Conservation (phyloP, 2,888 invertebrate species). For the Silvanus unidentatus region DNA sequence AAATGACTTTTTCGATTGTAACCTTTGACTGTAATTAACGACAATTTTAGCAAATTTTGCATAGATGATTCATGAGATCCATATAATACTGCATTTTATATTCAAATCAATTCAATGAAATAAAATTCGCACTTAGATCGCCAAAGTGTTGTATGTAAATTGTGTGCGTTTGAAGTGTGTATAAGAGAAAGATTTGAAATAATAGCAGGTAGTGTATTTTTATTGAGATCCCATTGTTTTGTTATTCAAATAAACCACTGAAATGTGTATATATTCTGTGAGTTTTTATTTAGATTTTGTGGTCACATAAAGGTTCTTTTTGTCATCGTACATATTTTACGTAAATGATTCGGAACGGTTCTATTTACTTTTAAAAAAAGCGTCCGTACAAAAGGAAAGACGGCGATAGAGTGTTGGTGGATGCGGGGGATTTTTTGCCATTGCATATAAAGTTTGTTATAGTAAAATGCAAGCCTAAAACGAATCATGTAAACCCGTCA, state of each 20-base stretch:
- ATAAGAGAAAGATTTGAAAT: constrained; percentile 15
- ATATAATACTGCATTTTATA: too few relatives aligned
- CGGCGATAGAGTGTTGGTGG: not conserved
- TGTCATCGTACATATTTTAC: constrained; percentile 4
- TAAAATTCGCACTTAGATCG: too few relatives aligned
- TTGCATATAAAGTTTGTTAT: too few relatives aligned
- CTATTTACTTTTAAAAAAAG: not conserved
- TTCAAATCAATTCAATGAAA: too few relatives aligned
- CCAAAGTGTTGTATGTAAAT: too few relatives aligned
- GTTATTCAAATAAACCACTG: constrained; percentile 32
- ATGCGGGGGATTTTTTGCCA: too few relatives aligned
- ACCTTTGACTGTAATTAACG: too few relatives aligned
- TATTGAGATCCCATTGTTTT: constrained; percentile 32
- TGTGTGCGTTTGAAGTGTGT: too few relatives aligned
- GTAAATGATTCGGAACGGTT: constrained; percentile 10
- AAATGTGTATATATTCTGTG: constrained; percentile 33
- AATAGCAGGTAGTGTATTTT: constrained; percentile 30
- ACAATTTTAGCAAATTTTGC: too few relatives aligned
- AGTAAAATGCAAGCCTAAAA: not conserved
- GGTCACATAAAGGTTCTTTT: constrained; percentile 1
- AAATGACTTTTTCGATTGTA: too few relatives aligned
- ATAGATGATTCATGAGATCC: too few relatives aligned
- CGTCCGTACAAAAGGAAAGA: not conserved
- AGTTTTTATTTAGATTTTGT: constrained; percentile 26
- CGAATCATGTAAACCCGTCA: constrained; percentile 15